Conservation (phyloP, 2,888 invertebrate species). For the Arrhopalites spinosus region DNA sequence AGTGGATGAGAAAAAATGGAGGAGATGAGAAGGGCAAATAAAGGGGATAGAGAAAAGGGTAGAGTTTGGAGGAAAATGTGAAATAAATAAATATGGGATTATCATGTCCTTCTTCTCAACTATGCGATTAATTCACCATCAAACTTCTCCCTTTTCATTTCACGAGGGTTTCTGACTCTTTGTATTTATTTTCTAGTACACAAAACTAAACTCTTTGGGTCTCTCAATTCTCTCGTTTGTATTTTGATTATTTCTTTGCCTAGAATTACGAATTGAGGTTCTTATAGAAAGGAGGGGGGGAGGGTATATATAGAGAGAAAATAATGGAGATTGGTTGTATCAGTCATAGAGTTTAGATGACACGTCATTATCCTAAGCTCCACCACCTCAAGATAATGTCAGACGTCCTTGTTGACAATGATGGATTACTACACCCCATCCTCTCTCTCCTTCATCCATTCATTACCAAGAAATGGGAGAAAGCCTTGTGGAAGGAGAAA, state of each 20-base stretch:
- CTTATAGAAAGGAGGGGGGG: background rate
- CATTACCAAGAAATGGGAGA: conserved; percentile 13
- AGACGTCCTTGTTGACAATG: conserved; percentile 54
- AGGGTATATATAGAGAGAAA: background rate
- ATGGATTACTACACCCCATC: conserved; percentile 50
- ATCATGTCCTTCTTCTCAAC: background rate
- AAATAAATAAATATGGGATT: too few relatives aligned
- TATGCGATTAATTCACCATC: background rate
- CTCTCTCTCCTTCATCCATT: background rate
- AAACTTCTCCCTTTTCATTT: background rate
- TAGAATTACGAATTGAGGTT: background rate
- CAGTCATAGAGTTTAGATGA: conserved; percentile 41
- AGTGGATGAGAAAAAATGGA: too few relatives aligned
- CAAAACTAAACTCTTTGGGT: too few relatives aligned
- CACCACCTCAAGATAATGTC: conserved; percentile 51
- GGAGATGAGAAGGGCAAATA: too few relatives aligned
- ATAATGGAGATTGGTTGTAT: conserved; percentile 37
- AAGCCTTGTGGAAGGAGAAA: background rate
- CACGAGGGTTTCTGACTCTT: background rate
- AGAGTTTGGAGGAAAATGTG: too few relatives aligned
- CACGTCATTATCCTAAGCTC: conserved; percentile 45
- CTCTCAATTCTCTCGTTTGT: too few relatives aligned
- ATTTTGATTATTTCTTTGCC: background rate
- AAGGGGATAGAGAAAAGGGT: too few relatives aligned
- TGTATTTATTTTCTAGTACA: background rate